Base-by-base conservation (phyloP, 1,140 invertebrate genomes). In the Drosophila novamexicana region DNA sequence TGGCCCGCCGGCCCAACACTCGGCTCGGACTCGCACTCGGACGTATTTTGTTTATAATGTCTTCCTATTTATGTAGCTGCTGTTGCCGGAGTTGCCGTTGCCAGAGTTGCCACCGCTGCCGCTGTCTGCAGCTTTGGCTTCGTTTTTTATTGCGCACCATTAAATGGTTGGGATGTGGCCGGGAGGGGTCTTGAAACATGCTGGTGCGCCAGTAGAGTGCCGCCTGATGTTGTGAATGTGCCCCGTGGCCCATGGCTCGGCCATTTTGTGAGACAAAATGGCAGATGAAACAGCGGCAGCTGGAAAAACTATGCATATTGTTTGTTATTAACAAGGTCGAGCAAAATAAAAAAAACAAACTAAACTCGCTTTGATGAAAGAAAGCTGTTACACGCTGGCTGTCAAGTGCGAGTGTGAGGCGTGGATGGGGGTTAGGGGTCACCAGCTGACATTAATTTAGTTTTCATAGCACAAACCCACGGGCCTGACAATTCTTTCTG, bases 241-340 rank as follows among this genome's bases (percentile, higher is more conserved):
- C 49, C 67, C 40, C 36, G 56, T 50, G 65, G 62, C 64, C 69
- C 81, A 72, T 47, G 47, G 34, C 75, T 70, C 79, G 66, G 16
- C 66, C 78, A 81, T 85, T 86, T 81, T 34, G 58, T 37, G 59
- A 59, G 65, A 56, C 66, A 57, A 70, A 75, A 75, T 59, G 59
- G 68, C 71, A 79, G 68, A 82, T 75, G 84, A 88, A 82, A 79
- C 57, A 34, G 57, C 22, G 64, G 18, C 81, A 68, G 68, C 77
- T 70, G 67, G 75, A 82, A 80, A 78, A 88, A 88, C 76, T 82
- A 86, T 82, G 76, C 86, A 88, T 86, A 86, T 86, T 86, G 82
- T 88, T 86, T 86, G 83, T 86, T 83, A 86, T 86, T 86, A 86
- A 86, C 83, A 86, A 86, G 82, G 82, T 82, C 83, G 65, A 36